Conservation (phyloP, 2,113 vertebrate genomes). For the Rhadina sibilatrix region DNA sequence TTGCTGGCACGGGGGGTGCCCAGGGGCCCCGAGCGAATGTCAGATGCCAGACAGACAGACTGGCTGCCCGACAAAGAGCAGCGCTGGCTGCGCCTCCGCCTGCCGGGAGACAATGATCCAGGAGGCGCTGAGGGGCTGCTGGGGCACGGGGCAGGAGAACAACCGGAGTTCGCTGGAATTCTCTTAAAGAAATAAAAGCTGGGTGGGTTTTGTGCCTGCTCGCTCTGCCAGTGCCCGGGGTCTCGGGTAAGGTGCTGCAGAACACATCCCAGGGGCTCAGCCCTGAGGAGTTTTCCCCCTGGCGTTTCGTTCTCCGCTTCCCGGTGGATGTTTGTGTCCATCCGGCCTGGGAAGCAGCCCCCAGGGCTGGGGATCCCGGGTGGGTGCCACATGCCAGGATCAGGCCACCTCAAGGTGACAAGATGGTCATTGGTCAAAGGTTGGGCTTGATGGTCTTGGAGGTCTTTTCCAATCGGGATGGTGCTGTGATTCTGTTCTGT, state of each 20-base stretch:
- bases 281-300: fast-evolving
- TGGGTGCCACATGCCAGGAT: fast-evolving
- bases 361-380: neutral
- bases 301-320: neutral
- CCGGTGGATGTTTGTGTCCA: neutral
- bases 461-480: neutral
- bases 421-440: fast-evolving
- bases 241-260: neutral
- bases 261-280: neutral
- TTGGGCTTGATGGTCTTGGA: neutral
- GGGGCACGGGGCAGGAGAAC: neutral
- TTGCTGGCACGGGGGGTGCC: no score
- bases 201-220: neutral
- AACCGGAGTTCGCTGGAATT: neutral
- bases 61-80: conserved; percentile 45
- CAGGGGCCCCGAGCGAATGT: conserved; percentile 37
- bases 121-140: neutral
- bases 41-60: conserved; percentile 61
- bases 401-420: no score
- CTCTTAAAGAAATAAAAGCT: neutral
- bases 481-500: neutral
- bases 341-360: neutral
- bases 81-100: neutral
- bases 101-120: neutral
- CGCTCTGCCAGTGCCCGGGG: fast-evolving